A percentile compares a stretch with the other conserved stretches of the same genome.
Conservation (phyloP, 2,797 vertebrate species). For the Nyctalus aviator region DNA sequence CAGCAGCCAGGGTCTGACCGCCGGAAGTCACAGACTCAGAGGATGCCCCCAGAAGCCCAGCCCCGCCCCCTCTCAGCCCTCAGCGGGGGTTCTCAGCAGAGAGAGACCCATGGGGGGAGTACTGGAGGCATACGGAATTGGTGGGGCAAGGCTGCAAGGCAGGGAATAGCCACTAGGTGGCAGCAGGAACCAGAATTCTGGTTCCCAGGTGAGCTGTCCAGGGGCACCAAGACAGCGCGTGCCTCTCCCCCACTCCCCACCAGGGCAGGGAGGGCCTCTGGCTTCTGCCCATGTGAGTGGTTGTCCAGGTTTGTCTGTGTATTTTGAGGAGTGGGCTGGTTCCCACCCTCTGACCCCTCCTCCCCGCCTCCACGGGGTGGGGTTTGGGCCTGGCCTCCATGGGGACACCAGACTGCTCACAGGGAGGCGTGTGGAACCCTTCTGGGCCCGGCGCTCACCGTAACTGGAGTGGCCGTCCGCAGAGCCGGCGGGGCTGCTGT, state of each 20-base stretch:
- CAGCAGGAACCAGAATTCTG: background rate
- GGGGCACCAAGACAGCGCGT: background rate
- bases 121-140: rapidly evolving
- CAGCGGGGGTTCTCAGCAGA: rapidly evolving
- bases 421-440: background rate
- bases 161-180: conserved; percentile 56
- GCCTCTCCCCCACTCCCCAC: no score
- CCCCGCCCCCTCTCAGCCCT: background rate
- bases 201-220: background rate
- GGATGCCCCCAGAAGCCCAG: background rate
- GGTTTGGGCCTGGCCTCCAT: background rate
- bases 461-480: conserved; percentile 90
- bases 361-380: background rate
- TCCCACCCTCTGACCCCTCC: background rate
- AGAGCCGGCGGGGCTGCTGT: conserved; percentile 88
- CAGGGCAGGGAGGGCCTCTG: background rate
- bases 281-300: background rate
- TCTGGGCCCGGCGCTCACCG: conserved; percentile 87
- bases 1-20: background rate
- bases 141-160: background rate
- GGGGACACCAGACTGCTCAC: background rate
- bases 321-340: background rate
- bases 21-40: background rate
- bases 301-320: background rate
- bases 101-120: no score